These are phyloP conservation scores for Lepeophtheirus nordmannii DNA, from an alignment of 2,888 invertebrate genomes.

Conservation along the genomic window DNA sequence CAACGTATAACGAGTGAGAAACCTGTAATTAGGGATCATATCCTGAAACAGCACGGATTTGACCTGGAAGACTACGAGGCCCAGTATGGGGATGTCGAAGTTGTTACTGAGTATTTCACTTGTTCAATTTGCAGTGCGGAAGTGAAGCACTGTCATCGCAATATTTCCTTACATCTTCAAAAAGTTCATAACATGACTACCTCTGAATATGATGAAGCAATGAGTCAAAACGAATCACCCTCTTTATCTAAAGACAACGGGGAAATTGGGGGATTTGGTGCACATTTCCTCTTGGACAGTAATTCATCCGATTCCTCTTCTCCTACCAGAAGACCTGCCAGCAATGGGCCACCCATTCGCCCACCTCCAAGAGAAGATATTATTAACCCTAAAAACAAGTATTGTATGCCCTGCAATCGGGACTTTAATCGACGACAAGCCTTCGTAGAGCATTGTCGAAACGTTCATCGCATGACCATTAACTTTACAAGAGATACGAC, in stretches of 20 bases:
- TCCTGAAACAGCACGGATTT: constrained; percentile 11
- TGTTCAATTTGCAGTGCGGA: constrained; percentile 18
- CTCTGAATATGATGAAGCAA: constrained; percentile 15
- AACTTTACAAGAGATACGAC: constrained; percentile 1
- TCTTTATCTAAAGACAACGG: background rate
- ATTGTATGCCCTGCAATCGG: constrained; percentile 16
- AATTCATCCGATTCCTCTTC: background rate
- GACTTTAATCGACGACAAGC: constrained; percentile 18
- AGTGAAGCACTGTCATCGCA: constrained; percentile 21
- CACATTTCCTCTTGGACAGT: constrained; percentile 18
- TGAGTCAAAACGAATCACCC: background rate
- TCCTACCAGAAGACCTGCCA: background rate
- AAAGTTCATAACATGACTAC: constrained; percentile 18
- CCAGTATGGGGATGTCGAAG: constrained; percentile 17
- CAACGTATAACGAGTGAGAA: constrained; percentile 6
- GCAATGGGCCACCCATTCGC: background rate
- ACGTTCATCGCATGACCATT: constrained; percentile 12
- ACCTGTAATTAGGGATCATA: constrained; percentile 12
- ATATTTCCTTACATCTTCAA: constrained; percentile 23
- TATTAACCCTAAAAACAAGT: constrained; percentile 21
- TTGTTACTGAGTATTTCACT: constrained; percentile 23
- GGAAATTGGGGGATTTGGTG: constrained; percentile 9
- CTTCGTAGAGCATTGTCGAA: constrained; percentile 14
- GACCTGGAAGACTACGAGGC: constrained; percentile 13
- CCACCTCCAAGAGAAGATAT: constrained; percentile 10